phyloP scores from a whole-genome alignment of 2,113 vertebrate genomes.

The Phasianus colchicus region DNA sequence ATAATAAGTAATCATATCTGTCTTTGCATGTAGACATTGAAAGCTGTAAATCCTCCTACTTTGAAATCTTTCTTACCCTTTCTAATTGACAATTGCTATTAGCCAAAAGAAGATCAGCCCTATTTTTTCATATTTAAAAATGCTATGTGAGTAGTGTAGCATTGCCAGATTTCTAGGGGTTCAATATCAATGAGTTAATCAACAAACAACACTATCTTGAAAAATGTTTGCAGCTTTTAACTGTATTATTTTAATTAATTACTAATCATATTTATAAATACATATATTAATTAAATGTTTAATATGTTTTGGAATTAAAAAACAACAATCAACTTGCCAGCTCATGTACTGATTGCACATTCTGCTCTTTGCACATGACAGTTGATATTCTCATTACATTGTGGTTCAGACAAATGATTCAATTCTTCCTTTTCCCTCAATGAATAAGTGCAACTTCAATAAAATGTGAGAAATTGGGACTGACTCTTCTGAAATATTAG shows the following conservation, averaged over 20 bases:
- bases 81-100: conserved; percentile 42
- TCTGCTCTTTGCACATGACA: neutral
- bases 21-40: conserved; percentile 25
- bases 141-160: neutral
- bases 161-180: neutral
- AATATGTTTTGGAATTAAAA: neutral
- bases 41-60: conserved; percentile 44
- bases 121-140: conserved; percentile 2
- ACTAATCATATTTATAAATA: neutral
- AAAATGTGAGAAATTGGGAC: rapidly evolving
- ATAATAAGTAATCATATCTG: conserved; percentile 40
- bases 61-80: conserved; percentile 20
- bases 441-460: neutral
- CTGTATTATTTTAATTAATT: neutral
- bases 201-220: neutral
- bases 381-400: neutral
- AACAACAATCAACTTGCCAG: neutral
- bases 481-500: neutral
- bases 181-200: neutral
- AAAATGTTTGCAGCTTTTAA: neutral
- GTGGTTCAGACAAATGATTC: neutral
- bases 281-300: neutral
- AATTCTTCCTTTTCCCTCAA: neutral
- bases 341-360: neutral
- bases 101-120: neutral